Conservation (phyloP, 2,113 vertebrate genomes). For the Plotosus lineatus region DNA sequence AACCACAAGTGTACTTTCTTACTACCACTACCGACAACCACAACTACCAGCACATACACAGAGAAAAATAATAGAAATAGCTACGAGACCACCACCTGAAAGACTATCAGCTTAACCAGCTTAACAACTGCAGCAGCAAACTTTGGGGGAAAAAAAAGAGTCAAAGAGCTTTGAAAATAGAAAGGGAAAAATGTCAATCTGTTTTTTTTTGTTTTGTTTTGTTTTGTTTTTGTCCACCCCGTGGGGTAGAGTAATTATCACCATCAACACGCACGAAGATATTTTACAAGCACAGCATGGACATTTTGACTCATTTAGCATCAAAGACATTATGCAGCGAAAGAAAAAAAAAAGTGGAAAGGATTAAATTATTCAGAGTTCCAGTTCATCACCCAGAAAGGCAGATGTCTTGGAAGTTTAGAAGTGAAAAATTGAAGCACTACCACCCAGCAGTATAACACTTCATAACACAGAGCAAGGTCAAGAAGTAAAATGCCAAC, state of each 20-base stretch:
- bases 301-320: slow-evolving; percentile 76
- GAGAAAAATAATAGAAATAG: not conserved
- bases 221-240: not conserved
- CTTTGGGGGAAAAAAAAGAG: not conserved
- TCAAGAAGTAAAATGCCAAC: not conserved
- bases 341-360: slow-evolving; percentile 25
- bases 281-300: slow-evolving; percentile 65
- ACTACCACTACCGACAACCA: not conserved
- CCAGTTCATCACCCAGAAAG: not conserved
- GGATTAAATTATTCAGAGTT: not conserved
- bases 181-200: not conserved
- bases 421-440: not conserved
- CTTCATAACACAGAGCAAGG: not conserved
- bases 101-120: not conserved
- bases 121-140: not conserved
- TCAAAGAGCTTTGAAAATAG: not conserved
- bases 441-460: not conserved
- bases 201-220: no score
- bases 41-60: not conserved
- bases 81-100: not conserved
- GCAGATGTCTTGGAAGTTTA: not conserved
- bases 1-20: no score
- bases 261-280: slow-evolving; percentile 42
- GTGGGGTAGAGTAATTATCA: slow-evolving; percentile 32
- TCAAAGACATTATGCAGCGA: slow-evolving; percentile 29